Evolutionary conservation across 2,888 invertebrate genomes (phyloP).

Genomic region (Caradrina kadenii): DNA sequence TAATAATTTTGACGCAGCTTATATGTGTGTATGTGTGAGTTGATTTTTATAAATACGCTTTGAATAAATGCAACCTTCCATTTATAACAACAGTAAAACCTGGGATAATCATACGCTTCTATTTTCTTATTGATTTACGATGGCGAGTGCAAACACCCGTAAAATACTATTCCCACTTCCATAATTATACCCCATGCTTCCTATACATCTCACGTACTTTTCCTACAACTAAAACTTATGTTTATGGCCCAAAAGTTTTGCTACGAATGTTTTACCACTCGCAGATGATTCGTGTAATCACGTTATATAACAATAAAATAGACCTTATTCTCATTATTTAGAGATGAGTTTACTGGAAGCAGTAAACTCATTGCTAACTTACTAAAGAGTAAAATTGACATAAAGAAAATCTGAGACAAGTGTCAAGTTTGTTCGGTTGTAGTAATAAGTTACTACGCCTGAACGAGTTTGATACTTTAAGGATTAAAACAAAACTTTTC

Average conservation of each 20-base stretch:
- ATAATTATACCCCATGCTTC: conserved; percentile 4
- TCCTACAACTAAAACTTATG: conserved; percentile 33
- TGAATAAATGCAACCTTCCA: neutral
- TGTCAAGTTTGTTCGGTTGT: neutral
- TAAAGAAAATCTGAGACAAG: neutral
- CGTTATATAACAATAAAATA: neutral
- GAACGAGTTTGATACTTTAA: neutral
- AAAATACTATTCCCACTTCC: conserved; percentile 5
- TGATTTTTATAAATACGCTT: too few relatives aligned
- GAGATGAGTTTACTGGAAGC: neutral
- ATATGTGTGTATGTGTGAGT: too few relatives aligned
- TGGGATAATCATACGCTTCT: neutral
- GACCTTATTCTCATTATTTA: neutral
- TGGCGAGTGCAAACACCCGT: neutral
- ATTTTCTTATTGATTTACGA: neutral
- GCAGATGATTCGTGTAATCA: neutral
- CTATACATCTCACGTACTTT: conserved; percentile 35
- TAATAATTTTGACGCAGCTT: too few relatives aligned
- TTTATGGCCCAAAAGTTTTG: conserved; percentile 36
- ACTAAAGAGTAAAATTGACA: neutral
- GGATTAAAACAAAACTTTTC: neutral
- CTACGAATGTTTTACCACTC: conserved; percentile 17
- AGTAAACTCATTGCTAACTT: too few relatives aligned
- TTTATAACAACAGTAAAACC: neutral
- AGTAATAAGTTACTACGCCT: neutral